A percentile compares a stretch with the other conserved stretches of the same genome.
Conservation (phyloP, 2,888 invertebrate species). For the Hypomecis punctinalis region DNA sequence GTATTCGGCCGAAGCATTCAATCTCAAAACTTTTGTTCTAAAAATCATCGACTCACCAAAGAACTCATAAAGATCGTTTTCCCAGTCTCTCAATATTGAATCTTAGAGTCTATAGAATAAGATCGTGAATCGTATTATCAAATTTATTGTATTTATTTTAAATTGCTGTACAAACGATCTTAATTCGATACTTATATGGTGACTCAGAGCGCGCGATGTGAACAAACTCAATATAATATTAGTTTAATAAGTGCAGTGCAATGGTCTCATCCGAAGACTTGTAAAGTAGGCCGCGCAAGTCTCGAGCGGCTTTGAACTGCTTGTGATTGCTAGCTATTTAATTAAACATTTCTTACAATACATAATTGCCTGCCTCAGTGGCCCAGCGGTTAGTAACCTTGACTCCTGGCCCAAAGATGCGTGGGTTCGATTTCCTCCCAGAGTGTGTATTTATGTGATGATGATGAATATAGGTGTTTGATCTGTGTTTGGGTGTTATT, state of each 20-base stretch:
- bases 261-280: constrained; percentile 34
- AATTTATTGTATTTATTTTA: constrained; percentile 29
- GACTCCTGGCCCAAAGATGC: too few species aligned
- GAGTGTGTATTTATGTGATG: too few species aligned
- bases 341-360: background rate
- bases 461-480: too few species aligned
- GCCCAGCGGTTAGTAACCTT: too few species aligned
- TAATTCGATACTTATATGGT: constrained; percentile 41
- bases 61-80: constrained; percentile 1
- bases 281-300: background rate
- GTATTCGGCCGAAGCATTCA: background rate
- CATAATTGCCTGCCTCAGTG: too few species aligned
- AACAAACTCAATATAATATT: constrained; percentile 43
- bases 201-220: constrained; percentile 39
- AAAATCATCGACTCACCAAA: constrained; percentile 6
- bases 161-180: constrained; percentile 41
- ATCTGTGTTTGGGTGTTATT: too few species aligned
- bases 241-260: constrained; percentile 42
- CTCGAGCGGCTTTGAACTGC: background rate
- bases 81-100: constrained; percentile 11
- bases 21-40: background rate
- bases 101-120: constrained; percentile 5
- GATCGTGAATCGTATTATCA: constrained; percentile 14
- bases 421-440: too few species aligned
- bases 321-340: background rate